A percentile compares a stretch with the other conserved stretches of the same genome.
These are phyloP conservation scores for Phocoena phocoena DNA, from an alignment of 2,113 vertebrate genomes.

Conservation along the genomic window DNA sequence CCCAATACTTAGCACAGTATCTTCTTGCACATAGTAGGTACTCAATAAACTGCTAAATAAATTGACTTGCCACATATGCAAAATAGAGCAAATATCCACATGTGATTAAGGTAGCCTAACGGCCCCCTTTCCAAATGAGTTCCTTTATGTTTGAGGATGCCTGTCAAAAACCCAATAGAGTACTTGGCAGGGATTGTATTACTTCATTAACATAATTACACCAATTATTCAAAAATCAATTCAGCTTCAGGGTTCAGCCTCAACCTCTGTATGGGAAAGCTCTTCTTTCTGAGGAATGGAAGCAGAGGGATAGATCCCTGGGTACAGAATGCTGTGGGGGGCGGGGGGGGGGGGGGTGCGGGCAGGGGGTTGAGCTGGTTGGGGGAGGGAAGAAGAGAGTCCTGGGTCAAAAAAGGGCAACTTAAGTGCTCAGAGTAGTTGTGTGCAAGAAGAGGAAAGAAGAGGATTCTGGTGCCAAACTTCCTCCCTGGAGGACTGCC, in stretches of 20 bases:
- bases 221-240: neutral
- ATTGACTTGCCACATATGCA: neutral
- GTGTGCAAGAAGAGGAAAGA: neutral
- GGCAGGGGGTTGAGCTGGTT: neutral
- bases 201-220: neutral
- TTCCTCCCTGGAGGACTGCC: neutral
- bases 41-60: neutral
- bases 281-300: neutral
- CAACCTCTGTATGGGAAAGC: neutral
- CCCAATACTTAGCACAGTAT: neutral
- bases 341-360: accelerated
- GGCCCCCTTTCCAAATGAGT: neutral
- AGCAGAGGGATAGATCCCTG: neutral
- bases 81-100: neutral
- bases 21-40: neutral
- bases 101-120: neutral
- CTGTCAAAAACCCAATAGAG: neutral
- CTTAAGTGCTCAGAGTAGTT: neutral
- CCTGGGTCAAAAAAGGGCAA: neutral
- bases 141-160: neutral
- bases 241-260: neutral
- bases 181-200: neutral
- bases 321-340: accelerated
- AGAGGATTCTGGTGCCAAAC: neutral
- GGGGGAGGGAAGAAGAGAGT: neutral